phyloP scores from a whole-genome alignment of 2,888 invertebrate genomes.

The Lasioglossum marginatum region DNA sequence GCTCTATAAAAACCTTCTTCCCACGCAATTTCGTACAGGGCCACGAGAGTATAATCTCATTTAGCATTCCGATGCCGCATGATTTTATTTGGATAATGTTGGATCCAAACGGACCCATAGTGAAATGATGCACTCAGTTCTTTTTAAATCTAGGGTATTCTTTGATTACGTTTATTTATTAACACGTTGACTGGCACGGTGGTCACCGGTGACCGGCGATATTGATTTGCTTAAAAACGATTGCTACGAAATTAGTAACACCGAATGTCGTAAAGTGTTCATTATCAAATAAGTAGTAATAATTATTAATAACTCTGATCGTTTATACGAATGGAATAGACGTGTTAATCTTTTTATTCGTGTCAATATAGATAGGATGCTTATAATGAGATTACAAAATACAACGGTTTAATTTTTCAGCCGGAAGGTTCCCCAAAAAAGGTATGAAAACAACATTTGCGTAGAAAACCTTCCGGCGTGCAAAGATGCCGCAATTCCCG shows the following conservation, averaged over 20 bases:
- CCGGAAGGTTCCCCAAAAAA: neutral
- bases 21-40: no score
- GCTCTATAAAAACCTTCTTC: no score
- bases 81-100: no score
- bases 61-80: no score
- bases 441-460: neutral
- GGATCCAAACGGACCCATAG: no score
- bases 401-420: neutral
- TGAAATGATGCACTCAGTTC: no score
- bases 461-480: neutral
- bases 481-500: neutral
- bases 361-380: no score
- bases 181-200: neutral
- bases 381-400: neutral
- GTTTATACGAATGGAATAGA: no score
- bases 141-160: no score
- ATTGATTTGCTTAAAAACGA: neutral
- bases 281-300: neutral
- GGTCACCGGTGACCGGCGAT: neutral
- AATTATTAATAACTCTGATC: no score
- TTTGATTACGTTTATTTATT: neutral
- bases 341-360: no score
- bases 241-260: neutral
- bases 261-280: neutral
- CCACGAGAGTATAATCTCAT: no score